A percentile compares a stretch with the other conserved stretches of the same genome.
phyloP scores from a whole-genome alignment of 2,113 vertebrate species.

The Erinaceus europaeus region DNA sequence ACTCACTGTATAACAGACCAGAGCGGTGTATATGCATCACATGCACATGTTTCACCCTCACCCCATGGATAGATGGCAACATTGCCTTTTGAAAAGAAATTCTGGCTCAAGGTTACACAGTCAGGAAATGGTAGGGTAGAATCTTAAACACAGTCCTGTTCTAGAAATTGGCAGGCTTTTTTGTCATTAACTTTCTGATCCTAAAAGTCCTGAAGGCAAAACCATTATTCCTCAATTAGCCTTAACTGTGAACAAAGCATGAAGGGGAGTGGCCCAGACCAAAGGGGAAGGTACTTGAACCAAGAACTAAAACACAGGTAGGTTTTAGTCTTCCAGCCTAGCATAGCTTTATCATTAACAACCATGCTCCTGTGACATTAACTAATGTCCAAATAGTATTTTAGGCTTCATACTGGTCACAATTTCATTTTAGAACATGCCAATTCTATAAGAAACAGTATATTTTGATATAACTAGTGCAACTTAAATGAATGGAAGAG shows the following conservation, averaged over 20 bases:
- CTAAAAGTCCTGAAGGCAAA: not conserved
- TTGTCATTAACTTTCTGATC: not conserved
- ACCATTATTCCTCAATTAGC: not conserved
- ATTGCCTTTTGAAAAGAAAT: not conserved
- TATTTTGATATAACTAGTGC: not conserved
- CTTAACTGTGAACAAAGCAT: not conserved
- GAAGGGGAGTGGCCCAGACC: not conserved
- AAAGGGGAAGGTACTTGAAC: not conserved
- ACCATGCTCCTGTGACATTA: not conserved
- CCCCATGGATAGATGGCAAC: not conserved
- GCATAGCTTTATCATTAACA: not conserved
- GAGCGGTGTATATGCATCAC: not conserved
- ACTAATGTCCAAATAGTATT: not conserved
- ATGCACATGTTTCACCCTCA: not conserved
- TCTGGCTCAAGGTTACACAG: not conserved
- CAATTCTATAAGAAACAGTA: not conserved
- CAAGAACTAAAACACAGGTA: not conserved
- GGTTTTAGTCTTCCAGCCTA: not conserved
- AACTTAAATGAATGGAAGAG: not conserved
- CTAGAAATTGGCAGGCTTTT: not conserved
- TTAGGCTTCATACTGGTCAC: not conserved
- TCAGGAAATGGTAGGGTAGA: not conserved
- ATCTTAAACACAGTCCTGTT: not conserved
- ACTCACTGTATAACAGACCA: not conserved
- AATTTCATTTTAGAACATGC: constrained; percentile 9